Base-by-base conservation (phyloP, 30 jellyfish, hydroid and myxozoan species). In the Turritopsis dohrnii region DNA sequence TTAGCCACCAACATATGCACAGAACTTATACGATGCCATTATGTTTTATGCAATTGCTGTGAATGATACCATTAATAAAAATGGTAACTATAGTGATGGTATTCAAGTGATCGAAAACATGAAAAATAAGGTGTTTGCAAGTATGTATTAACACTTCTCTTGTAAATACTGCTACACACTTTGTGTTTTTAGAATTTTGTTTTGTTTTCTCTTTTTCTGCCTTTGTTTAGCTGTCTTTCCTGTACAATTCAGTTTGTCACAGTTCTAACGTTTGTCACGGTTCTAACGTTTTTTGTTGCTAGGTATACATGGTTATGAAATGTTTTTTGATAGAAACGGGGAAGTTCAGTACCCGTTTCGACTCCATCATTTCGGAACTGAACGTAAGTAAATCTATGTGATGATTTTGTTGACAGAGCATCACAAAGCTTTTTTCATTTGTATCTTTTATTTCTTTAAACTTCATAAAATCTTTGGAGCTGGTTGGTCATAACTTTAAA, bases 1-100 rank as follows among this genome's bases (percentile, higher is more conserved):
- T 77, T 29, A 93, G 98, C 89, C 96, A 16, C 96, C 98, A 1
- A 82, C 77, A 1, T 30, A 60, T 81, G 96, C 91, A 28, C 84
- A 84, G 25, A 88, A 93, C 79, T 81, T 93, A 41, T 93, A 93
- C 75, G 98, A 93, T 82, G 91, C 98, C 25, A 95, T 88, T 28
- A 21, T 76, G 75, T 69, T 88, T 24, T 93, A 93, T 66, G 96
- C 98, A 0, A 19, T 93, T 71, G 96, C 98, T 23, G 94, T 93
- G 0, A 93, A 93, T 81, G 79, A 71, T n/a, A 93, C 96, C 21
- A 29, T 92, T 16, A 28, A 65, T 18, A 26, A 75, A 52, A 87
- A 87, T n/a, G 75, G 65, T 20, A 65, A 66, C 54, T 41, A 28
- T n/a, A 41, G 52, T 22, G 76, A 87, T 80, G 96, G 96, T 18